Conservation (phyloP, 2,888 invertebrate species). For the Eurytoma adleriae region DNA sequence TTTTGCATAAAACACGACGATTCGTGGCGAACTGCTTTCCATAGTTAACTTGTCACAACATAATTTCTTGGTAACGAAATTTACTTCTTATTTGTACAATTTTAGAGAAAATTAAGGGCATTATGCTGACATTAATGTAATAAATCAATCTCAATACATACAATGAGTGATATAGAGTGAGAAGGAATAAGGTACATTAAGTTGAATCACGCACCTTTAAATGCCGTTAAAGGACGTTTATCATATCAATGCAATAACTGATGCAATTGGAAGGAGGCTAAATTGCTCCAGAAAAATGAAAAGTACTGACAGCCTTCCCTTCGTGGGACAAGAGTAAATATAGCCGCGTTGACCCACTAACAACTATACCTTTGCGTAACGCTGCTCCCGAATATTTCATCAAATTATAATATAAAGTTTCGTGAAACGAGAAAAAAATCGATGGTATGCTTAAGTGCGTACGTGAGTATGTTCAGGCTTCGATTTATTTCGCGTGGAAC, state of each 20-base stretch:
- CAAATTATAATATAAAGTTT: background rate
- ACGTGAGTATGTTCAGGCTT: background rate
- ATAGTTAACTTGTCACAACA: no score
- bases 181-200: no score
- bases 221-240: background rate
- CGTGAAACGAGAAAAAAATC: background rate
- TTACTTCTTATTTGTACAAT: no score
- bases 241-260: constrained; percentile 16
- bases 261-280: background rate
- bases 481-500: no score
- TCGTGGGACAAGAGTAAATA: background rate
- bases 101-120: no score
- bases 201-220: no score
- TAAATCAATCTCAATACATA: no score
- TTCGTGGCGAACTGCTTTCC: no score
- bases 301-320: background rate
- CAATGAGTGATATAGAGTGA: no score
- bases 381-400: constrained; percentile 1
- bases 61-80: no score
- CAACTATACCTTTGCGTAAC: constrained; percentile 3
- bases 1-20: no score
- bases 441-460: background rate
- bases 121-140: no score
- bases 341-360: constrained; percentile 20
- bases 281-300: background rate